Base-by-base conservation (phyloP, 2,888 invertebrate genomes). In the Autographa gamma region DNA sequence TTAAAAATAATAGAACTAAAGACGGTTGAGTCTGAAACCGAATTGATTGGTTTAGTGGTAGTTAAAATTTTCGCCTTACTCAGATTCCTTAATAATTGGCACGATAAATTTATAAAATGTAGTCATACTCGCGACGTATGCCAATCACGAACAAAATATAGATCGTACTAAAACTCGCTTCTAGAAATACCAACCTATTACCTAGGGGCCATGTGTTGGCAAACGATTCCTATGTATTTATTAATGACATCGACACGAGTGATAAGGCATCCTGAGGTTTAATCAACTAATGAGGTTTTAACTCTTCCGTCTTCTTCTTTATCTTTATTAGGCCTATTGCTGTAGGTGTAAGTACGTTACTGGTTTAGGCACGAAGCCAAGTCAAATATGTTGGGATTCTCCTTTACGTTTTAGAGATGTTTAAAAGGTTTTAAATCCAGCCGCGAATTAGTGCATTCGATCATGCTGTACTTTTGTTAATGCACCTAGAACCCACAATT, bases 131-230 rank as follows among this genome's bases (percentile, higher is more conserved):
- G 54, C 60, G 66, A 71, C 67, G 66, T 66, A 80, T 61, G 74
- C 71, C 70, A 76, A 78, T 73, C 78, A 71, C 61, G 64, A 62
- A 70, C 68, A 73, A 68, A 81, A 83, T 85, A 82, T 80, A 81
- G 71, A 86, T 83, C 76, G 62, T 77, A 48, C 56, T 71, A 78
- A 69, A 71, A 71, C 41, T 72, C 83, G 67, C 66, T 85, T 88
- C 86, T 88, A 83, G 84, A 86, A 89, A 90, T 87, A 87, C 71
- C 62, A 87, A 87, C 70, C 61, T 76, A 74, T 71, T 71, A 68
- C 69, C 72, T 70, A 74, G 69, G 70, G 59, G 52, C 72, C 65
- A 69, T 48, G 43, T 64, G 63, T 80, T 82, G 81, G 74, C 82
- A 82, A 81, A 81, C 65, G 68, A 41, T 79, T 62, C 83, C 79